Evolutionary conservation across 92 coral and sea anemone genomes (phyloP), one percentile per base, ranked within the genome.

Genomic region (Actinernus sp.): DNA sequence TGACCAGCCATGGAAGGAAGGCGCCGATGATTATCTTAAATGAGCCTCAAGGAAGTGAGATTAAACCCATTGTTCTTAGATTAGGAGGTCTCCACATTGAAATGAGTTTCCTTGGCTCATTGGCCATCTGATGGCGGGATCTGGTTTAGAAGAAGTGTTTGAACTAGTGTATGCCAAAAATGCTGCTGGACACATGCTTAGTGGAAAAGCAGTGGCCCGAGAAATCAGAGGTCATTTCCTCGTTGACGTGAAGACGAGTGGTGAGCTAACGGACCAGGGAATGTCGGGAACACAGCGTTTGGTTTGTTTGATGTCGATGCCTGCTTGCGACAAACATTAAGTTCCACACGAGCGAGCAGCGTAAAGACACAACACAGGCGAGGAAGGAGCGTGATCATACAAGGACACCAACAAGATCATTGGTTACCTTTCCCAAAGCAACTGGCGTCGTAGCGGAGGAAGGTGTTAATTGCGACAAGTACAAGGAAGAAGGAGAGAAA

Each of bases 1-100:
- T 28, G 84, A 84, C 22, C 90, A 84, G 38, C 90, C 90, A 4
- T 28, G 76, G 84, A 81, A 68, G 81, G 84, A 76, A 84, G 55
- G 73, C 90, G 26, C 59, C 25, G 9, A 68, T 31, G 14, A 39
- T 84, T 14, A 21, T 70, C 23, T 23, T 24, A 5, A 58, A 64
- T 19, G 81, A 84, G 60, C 76, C 81, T 3, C 26, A 34, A 68
- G 27, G 62, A 37, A n/a, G 62, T 57, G 24, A 44, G 12, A 2
- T 33, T 60, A 2, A 50, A 37, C 26, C 39, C 58, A 13, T 26
- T 70, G 22, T 63, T 70, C 48, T 83, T 32, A 38, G 73, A 31
- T 32, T 74, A 55, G 26, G 79, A 58, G 61, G 73, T 54, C 37
- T 80, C 21, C 87, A 80, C 66, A 57, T 45, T 22, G 39, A 51